These are phyloP conservation scores for Phyllotreta cruciferae DNA, from an alignment of 2,888 invertebrate genomes.

Conservation along the genomic window DNA sequence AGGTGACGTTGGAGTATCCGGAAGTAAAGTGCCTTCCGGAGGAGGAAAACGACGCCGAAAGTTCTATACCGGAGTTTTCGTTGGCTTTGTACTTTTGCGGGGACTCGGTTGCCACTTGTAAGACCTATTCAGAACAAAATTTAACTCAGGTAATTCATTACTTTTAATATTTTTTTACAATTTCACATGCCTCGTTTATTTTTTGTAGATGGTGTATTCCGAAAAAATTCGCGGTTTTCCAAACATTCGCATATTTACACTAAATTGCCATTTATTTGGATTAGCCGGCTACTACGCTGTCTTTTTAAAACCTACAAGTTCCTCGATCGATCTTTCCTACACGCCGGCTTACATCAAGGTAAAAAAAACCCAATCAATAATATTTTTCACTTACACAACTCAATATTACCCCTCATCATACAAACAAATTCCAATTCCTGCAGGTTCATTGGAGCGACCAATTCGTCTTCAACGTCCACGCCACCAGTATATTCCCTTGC, in stretches of 20 bases:
- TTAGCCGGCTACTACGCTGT: constrained; percentile 83
- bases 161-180: no score
- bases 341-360: constrained; percentile 76
- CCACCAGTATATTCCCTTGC: constrained; percentile 83
- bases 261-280: constrained; percentile 82
- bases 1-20: constrained; percentile 77
- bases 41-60: constrained; percentile 61
- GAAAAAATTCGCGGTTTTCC: constrained; percentile 80
- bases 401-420: no score
- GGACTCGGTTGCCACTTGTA: constrained; percentile 75
- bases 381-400: background rate
- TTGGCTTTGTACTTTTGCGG: constrained; percentile 83
- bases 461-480: constrained; percentile 85
- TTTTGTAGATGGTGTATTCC: constrained; percentile 76
- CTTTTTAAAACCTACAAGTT: constrained; percentile 72
- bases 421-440: no score
- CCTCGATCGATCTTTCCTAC: constrained; percentile 70
- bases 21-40: constrained; percentile 74
- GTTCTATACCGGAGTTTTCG: constrained; percentile 73
- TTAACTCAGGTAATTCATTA: constrained; percentile 19
- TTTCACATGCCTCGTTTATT: background rate
- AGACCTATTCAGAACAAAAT: constrained; percentile 46
- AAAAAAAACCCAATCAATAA: constrained; percentile 32
- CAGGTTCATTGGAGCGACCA: constrained; percentile 86
- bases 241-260: constrained; percentile 70